phyloP scores from a whole-genome alignment of 2,797 vertebrate genomes.

The Poecile montanus region DNA sequence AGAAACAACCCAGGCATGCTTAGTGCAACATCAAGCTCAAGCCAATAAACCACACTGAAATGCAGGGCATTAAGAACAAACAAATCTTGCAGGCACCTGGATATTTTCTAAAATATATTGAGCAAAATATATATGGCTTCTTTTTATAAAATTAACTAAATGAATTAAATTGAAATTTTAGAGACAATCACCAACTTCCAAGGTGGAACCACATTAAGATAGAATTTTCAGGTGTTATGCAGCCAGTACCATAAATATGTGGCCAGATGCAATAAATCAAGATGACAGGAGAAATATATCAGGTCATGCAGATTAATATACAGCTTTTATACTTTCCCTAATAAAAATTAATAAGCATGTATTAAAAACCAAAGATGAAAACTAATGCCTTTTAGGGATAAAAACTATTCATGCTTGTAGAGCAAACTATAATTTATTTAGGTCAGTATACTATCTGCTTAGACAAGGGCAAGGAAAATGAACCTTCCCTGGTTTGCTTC shows the following conservation, averaged over 20 bases:
- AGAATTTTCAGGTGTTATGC: not conserved
- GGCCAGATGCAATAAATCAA: not conserved
- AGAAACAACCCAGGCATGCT: not conserved
- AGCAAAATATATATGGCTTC: not conserved
- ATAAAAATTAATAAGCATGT: not conserved
- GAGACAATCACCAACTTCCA: not conserved
- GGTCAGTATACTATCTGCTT: not conserved
- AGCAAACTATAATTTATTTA: not conserved
- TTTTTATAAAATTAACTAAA: not conserved
- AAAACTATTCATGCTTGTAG: not conserved
- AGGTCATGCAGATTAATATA: not conserved
- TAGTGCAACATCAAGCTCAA: not conserved
- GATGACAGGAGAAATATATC: not conserved
- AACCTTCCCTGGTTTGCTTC: not conserved
- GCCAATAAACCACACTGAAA: not conserved
- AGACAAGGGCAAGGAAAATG: not conserved
- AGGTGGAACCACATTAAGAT: fast-evolving
- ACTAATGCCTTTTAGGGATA: not conserved
- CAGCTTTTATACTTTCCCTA: not conserved
- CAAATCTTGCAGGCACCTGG: not conserved
- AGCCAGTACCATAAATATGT: not conserved
- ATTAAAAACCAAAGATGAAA: not conserved
- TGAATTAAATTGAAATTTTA: not conserved
- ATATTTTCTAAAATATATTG: not conserved
- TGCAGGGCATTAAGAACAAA: not conserved